Base-by-base conservation (phyloP, 2,888 invertebrate genomes). In the Apamea sordens region DNA sequence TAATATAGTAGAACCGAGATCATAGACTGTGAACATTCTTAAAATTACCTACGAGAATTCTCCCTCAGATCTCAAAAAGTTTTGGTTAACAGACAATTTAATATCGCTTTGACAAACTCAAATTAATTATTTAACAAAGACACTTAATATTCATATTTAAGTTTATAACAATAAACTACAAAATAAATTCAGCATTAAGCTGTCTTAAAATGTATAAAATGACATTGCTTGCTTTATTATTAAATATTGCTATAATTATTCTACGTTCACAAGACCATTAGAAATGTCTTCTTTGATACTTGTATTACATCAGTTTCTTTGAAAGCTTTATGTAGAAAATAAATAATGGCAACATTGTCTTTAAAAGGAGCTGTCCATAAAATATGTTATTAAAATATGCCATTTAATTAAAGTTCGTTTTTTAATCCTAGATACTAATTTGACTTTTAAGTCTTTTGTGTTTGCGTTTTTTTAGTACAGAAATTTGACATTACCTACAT, bases 271-370 rank as follows among this genome's bases (percentile, higher is more conserved):
- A 41, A 11, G n/a, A 1, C 36, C n/a, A 74, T 73, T 79, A 65
- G 47, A 75, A 79, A 28, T 36, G 8, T 79, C 4, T 47, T 73
- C 28, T 73, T 80, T 47, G 64, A 65, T 47, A 11, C 15, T 63
- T 63, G 13, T 44, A 32, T 32, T 56, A 24, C 11, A 63, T 21
- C 21, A 32, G 28, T 44, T 44, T 71, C 32, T 47, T 11, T 11
- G 3, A 2, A 32, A 36, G n/a, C 2, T 8, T 56, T 56, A 73
- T 69, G 69, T 50, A 21, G n/a, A 28, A 21, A 50, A 28, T 47
- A 64, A 56, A 15, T 36, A 18, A 18, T 5, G 8, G 3, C 32
- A 50, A 50, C 3, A 28, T 67, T 47, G 6, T 67, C 1, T 47
- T 47, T 24, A 13, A 21, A 18, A 18, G 15, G 18, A 24, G 21